Evolutionary conservation across 2,113 vertebrate genomes (phyloP).

Genomic region (Asarcornis scutulata): DNA sequence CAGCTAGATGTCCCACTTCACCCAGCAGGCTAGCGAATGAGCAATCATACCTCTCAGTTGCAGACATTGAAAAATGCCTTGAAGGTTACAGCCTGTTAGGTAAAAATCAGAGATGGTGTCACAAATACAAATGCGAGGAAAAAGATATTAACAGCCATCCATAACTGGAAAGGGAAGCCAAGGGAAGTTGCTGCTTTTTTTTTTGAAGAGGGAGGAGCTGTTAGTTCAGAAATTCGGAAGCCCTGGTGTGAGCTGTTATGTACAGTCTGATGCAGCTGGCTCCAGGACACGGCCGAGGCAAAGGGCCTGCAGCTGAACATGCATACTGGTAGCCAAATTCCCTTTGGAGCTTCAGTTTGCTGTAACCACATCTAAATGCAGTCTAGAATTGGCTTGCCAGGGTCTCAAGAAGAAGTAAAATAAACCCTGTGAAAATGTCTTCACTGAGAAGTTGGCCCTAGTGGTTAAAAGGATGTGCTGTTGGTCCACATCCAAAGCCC

Average conservation of each 20-base stretch:
- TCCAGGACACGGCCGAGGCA: background rate
- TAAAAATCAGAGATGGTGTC: background rate
- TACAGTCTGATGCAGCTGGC: background rate
- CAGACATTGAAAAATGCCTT: background rate
- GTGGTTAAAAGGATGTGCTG: accelerated
- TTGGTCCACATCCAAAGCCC: background rate
- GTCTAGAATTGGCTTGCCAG: background rate
- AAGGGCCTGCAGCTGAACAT: background rate
- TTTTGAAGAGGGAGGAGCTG: background rate
- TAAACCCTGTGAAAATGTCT: background rate
- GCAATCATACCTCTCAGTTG: background rate
- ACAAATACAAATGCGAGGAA: background rate
- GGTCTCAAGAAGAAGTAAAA: background rate
- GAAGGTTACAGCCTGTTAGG: slow-evolving; percentile 6
- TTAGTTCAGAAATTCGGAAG: background rate
- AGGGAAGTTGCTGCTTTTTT: background rate
- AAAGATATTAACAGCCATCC: background rate
- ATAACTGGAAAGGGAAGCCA: background rate
- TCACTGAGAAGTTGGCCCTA: background rate
- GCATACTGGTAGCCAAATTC: background rate
- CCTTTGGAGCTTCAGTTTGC: background rate
- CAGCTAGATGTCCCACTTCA: slow-evolving; percentile 20
- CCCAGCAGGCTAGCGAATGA: background rate
- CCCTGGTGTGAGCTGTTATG: background rate
- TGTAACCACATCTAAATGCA: background rate